phyloP scores from a whole-genome alignment of 2,888 invertebrate genomes.

The Machimus rusticus region DNA sequence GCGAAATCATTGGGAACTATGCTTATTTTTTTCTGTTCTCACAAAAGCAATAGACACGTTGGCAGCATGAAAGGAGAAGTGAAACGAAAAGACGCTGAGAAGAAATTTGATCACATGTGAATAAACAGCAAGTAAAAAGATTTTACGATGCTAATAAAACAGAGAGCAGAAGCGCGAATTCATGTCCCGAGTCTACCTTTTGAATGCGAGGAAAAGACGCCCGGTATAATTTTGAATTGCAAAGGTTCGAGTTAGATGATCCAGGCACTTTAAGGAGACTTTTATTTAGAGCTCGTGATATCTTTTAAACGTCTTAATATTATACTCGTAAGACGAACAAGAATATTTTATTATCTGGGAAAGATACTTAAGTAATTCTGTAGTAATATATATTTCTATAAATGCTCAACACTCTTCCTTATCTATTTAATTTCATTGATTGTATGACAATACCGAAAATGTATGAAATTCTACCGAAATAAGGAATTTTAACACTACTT shows the following conservation, averaged over 20 bases:
- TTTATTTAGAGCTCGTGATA: not conserved
- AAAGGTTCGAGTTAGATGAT: not conserved
- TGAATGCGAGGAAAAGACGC: not conserved
- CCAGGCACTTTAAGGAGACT: not conserved
- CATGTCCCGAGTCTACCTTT: not conserved
- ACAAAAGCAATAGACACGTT: not conserved
- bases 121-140: not conserved
- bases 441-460: too few species aligned
- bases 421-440: not conserved
- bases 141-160: not conserved
- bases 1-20: not conserved
- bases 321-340: not conserved
- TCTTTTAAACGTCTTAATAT: not conserved
- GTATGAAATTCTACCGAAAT: too few species aligned
- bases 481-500: too few species aligned
- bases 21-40: not conserved
- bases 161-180: not conserved
- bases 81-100: not conserved
- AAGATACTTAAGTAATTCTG: not conserved
- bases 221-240: not conserved
- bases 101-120: not conserved
- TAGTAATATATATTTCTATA: too few species aligned
- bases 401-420: not conserved
- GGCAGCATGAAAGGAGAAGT: not conserved
- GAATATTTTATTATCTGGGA: not conserved